Percentiles rank a stretch among this genome's conserved stretches.
Conservation (phyloP, 2,888 invertebrate genomes). For the Troides oblongomaculatus region DNA sequence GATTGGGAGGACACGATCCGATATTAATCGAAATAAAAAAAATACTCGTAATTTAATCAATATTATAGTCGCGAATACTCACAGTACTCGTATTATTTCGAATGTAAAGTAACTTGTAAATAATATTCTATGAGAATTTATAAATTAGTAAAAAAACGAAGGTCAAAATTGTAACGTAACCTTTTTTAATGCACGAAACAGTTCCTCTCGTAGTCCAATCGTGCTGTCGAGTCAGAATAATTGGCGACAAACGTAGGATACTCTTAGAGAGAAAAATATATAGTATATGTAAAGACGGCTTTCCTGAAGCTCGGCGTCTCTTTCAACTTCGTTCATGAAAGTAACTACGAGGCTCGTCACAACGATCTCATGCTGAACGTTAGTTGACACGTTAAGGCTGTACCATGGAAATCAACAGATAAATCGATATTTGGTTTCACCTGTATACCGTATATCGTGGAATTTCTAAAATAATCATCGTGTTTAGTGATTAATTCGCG, state of each 20-base stretch:
- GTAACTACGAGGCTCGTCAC: conserved; percentile 54
- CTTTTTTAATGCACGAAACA: conserved; percentile 72
- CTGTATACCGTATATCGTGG: conserved; percentile 40
- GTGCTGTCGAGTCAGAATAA: conserved; percentile 68
- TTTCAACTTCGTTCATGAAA: conserved; percentile 58
- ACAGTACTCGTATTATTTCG: conserved; percentile 45
- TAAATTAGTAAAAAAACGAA: conserved; percentile 46
- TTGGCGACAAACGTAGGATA: conserved; percentile 49
- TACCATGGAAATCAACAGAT: conserved; percentile 57
- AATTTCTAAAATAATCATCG: conserved; percentile 60
- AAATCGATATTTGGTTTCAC: conserved; percentile 55
- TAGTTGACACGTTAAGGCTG: conserved; percentile 58
- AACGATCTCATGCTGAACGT: conserved; percentile 57
- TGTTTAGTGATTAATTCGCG: conserved; percentile 60
- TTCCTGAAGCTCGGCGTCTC: conserved; percentile 54
- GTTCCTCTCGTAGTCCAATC: conserved; percentile 75
- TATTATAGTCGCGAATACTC: conserved; percentile 39
- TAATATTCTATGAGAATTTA: conserved; percentile 50
- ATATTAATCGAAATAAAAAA: conserved; percentile 49
- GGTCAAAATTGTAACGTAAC: conserved; percentile 70
- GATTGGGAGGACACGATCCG: conserved; percentile 55
- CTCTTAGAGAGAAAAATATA: conserved; percentile 40
- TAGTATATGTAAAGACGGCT: conserved; percentile 49
- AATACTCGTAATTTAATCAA: conserved; percentile 52
- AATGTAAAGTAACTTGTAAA: conserved; percentile 55